These are phyloP conservation scores for Elgaria multicarinata DNA, from an alignment of 2,113 vertebrate genomes.

Conservation along the genomic window DNA sequence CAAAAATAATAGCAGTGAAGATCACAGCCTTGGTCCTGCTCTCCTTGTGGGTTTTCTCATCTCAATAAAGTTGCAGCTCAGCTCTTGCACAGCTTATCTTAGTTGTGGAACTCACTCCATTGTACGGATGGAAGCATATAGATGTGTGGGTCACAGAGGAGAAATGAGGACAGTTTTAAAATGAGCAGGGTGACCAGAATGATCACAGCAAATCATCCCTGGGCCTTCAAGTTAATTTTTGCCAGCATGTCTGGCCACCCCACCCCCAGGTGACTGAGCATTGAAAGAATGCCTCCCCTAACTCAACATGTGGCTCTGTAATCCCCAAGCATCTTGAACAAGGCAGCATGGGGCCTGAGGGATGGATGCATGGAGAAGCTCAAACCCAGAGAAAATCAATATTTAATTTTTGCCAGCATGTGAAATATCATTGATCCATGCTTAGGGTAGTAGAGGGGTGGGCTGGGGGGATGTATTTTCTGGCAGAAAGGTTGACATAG, in stretches of 20 bases:
- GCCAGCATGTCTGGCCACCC: rapidly evolving
- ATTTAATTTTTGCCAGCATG: conserved; percentile 37
- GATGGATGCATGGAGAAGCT: neutral
- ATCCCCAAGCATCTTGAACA: neutral
- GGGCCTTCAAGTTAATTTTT: neutral
- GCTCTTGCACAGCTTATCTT: neutral
- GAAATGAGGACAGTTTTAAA: neutral
- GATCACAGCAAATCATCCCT: neutral
- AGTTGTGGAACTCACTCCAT: neutral
- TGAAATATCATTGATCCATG: conserved; percentile 25
- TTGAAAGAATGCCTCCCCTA: neutral
- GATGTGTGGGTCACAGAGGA: neutral
- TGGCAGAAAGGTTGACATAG: neutral
- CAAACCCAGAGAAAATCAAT: conserved; percentile 29
- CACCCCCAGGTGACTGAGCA: neutral
- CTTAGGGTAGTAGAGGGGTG: neutral
- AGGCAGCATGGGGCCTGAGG: neutral
- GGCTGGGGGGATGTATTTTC: neutral
- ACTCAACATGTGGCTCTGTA: neutral
- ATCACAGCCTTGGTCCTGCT: neutral
- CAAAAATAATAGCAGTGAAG: neutral
- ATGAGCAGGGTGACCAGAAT: neutral
- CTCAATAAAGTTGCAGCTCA: neutral
- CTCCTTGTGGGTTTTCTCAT: neutral
- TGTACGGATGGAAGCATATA: neutral